Evolutionary conservation across 2,113 vertebrate genomes (phyloP).

Genomic region (Narcine bancroftii): DNA sequence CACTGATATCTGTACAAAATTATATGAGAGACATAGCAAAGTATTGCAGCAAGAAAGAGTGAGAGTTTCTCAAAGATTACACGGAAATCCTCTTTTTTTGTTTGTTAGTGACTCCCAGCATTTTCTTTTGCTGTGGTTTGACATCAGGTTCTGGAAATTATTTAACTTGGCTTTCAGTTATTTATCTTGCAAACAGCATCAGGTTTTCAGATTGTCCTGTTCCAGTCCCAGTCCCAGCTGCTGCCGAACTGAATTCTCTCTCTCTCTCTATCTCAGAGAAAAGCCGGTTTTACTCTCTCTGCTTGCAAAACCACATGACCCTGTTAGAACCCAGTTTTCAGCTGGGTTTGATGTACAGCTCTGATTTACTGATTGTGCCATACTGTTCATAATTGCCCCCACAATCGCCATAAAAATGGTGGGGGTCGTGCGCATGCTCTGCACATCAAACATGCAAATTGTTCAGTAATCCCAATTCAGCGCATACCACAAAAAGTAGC

Average conservation of each 20-base stretch:
- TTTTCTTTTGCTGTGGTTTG: neutral
- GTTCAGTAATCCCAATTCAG: neutral
- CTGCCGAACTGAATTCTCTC: too few species aligned
- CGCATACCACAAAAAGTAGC: neutral
- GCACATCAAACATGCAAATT: neutral
- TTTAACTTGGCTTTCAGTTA: neutral
- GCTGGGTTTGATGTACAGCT: neutral
- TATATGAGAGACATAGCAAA: neutral
- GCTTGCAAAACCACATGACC: too few species aligned
- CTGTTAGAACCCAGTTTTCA: too few species aligned
- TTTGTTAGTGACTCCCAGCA: neutral
- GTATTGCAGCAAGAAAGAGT: neutral
- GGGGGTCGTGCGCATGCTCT: neutral
- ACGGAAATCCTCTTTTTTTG: neutral
- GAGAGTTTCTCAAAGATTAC: neutral
- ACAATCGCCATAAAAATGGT: neutral
- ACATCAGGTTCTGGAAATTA: neutral
- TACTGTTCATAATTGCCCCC: neutral
- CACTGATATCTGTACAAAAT: neutral
- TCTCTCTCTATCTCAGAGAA: too few species aligned
- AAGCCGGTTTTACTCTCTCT: too few species aligned
- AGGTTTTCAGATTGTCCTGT: neutral
- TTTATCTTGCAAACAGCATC: neutral
- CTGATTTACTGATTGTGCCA: neutral
- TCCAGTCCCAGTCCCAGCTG: too few species aligned